Evolutionary conservation across 2,797 vertebrate genomes (phyloP), one percentile per base, ranked within the genome.

Genomic region (Lophius americanus): DNA sequence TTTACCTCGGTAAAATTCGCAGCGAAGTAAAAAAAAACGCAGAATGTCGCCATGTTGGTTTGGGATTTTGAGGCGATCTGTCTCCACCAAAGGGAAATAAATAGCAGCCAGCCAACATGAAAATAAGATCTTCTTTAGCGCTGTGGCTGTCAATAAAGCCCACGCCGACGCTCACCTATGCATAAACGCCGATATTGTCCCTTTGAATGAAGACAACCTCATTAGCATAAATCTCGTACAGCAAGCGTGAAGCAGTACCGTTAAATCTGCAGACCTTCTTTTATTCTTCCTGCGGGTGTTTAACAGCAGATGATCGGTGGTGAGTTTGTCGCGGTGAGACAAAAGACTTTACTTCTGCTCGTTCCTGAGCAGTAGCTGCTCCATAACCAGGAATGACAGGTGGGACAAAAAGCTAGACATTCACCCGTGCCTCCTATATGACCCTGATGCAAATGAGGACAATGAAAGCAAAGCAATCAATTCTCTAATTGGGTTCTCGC

Each of bases 381-480:
- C 62, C 57, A 43, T 62, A 10, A 74, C 41, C 70, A 64, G 73
- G 48, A 73, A 59, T 44, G 83, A 79, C 78, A 76, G 77, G 9
- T 50, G 37, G 82, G 80, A 90, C 83, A 89, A 89, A 89, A 80
- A 84, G 70, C 52, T 3, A 75, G 78, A 65, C 79, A 12, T 88
- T 81, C 43, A 89, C 91, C 90, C 68, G 88, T 92, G 89, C 88
- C 82, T 78, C 53, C 78, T 79, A 71, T 85, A 85, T 81, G 84
- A 85, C 82, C 74, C 82, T 43, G 77, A 92, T 91, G 87, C 85
- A 89, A 90, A 92, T 88, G 85, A 85, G 85, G 62, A 44, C 76
- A 83, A 88, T 84, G 74, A 90, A 90, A 88, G 88, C 85, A 84
- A 23, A 77, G 85, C 87, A 88, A 91, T 92, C 90, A 89, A 80